Percentiles rank a stretch among this genome's conserved stretches.
Conservation (phyloP, 2,888 invertebrate species). For the Heliconius erato region DNA sequence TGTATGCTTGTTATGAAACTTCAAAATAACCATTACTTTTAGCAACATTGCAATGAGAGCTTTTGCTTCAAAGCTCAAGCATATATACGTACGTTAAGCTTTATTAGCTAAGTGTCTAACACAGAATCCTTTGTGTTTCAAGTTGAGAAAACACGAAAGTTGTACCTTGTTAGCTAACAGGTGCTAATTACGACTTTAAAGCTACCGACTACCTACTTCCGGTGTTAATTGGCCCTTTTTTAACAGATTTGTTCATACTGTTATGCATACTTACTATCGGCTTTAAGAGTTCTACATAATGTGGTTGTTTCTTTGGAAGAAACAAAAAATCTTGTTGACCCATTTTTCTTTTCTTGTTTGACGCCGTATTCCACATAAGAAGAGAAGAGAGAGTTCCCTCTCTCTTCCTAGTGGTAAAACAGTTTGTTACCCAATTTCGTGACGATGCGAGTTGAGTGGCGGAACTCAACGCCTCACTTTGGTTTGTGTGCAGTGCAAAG, state of each 20-base stretch:
- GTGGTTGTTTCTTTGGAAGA: too few species aligned
- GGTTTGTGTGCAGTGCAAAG: too few species aligned
- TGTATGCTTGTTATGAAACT: neutral
- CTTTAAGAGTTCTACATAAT: too few species aligned
- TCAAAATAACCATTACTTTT: neutral
- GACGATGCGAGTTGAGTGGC: too few species aligned
- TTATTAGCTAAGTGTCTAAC: conserved; percentile 41
- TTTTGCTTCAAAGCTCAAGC: conserved; percentile 11
- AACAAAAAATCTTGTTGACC: too few species aligned
- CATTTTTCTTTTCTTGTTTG: too few species aligned
- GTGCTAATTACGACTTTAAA: conserved; percentile 74
- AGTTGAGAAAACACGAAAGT: conserved; percentile 58
- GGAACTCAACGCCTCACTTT: too few species aligned
- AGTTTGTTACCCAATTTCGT: neutral
- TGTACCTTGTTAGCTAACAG: conserved; percentile 67
- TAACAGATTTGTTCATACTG: conserved; percentile 44
- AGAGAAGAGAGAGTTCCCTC: too few species aligned
- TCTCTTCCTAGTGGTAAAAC: too few species aligned
- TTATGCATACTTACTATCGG: conserved; percentile 28
- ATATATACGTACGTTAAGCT: conserved; percentile 31
- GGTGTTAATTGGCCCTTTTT: conserved; percentile 55
- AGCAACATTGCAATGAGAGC: neutral
- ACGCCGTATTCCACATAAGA: too few species aligned
- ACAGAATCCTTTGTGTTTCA: conserved; percentile 44
- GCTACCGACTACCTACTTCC: conserved; percentile 54